A percentile compares a stretch with the other conserved stretches of the same genome.
phyloP scores from a whole-genome alignment of 2,888 invertebrate species.

The Rhagonycha fulva region DNA sequence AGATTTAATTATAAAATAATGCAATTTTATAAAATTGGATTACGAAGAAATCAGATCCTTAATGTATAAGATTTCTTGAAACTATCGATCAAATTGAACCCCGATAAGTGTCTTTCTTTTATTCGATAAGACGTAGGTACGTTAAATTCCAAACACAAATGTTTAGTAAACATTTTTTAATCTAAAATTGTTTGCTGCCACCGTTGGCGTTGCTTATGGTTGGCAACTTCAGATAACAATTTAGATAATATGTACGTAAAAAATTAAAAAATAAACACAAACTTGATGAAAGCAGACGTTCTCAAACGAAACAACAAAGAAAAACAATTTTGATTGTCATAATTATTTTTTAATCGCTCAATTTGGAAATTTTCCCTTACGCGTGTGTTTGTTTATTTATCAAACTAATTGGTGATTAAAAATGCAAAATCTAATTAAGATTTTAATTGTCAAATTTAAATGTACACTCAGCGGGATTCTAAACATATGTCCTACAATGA shows the following conservation, averaged over 20 bases:
- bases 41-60: conserved; percentile 32
- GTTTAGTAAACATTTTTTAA: not conserved
- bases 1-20: conserved; percentile 37
- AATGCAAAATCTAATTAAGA: conserved; percentile 1
- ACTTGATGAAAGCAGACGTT: not conserved
- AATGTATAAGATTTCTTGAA: conserved; percentile 36
- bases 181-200: conserved; percentile 18
- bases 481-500: conserved; percentile 42
- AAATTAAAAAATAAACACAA: not conserved
- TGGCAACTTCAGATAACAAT: conserved; percentile 15
- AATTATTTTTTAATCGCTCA: not conserved
- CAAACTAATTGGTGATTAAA: not conserved
- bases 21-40: conserved; percentile 40
- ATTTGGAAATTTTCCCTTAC: not conserved
- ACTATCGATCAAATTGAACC: conserved; percentile 35
- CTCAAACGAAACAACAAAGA: not conserved
- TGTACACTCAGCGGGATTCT: conserved; percentile 21
- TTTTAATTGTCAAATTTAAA: conserved; percentile 14
- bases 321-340: not conserved
- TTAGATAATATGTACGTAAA: conserved; percentile 1
- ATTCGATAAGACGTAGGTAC: not conserved
- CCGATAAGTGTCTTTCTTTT: conserved; percentile 32
- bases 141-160: not conserved
- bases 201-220: not conserved
- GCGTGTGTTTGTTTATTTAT: not conserved